Evolutionary conservation across 2,888 invertebrate species (phyloP), one percentile per base, ranked within the genome.

Genomic region (Harpagoxenus sublaevis): DNA sequence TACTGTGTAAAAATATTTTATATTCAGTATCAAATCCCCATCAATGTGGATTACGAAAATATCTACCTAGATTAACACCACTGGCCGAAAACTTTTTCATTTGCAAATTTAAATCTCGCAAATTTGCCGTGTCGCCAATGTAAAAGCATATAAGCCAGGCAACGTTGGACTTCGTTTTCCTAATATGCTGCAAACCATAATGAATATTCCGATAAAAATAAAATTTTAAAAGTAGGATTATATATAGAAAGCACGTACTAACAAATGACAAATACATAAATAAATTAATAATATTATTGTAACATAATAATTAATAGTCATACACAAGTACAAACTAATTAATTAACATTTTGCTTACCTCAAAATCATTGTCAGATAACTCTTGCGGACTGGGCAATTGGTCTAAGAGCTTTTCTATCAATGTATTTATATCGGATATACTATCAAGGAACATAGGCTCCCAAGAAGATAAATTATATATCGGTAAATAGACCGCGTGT

Each of bases 41-140:
- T 55, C 8, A 68, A 18, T 28, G 23, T 28, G 12, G 3, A 55
- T 66, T 15, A 55, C 6, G 3, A 3, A 53, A 86, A 9, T 63
- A 12, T 79, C 92, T 93, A 95, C 96, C 96, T 81, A 96, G 94
- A 89, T 96, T 95, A 83, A 97, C 95, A 79, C 95, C 94, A 89
- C 96, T 94, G 51, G 96, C 96, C 4, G 97, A 96, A 77, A 97
- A 94, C 87, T 96, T 96, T 91, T 97, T 96, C 66, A 97, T 94
- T 92, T 97, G 96, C 75, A 96, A 93, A 91, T 95, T 96, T 87
- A 95, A 94, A 87, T 96, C 95, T 28, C 95, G 96, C 86, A 95
- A 94, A 87, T 96, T 95, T 28, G 95, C 96, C 15, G 95, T 95
- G 71, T 95, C 94, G 15, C 96, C 96, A 63, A 96, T 88, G 86